These are phyloP conservation scores for Chymomyza fuscimana DNA, from an alignment of 2,888 invertebrate species.

Conservation along the genomic window DNA sequence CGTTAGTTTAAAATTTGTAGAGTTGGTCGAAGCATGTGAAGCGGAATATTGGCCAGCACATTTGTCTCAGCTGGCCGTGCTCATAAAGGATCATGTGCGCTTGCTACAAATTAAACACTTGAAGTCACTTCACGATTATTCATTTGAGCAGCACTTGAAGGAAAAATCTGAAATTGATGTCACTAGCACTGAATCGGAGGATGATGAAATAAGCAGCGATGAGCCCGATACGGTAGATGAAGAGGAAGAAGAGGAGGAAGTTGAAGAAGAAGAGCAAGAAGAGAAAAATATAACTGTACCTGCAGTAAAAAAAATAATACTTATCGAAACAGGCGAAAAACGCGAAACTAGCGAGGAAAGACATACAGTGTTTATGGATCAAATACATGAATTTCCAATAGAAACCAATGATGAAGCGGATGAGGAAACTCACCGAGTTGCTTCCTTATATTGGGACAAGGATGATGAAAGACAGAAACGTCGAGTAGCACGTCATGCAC, in stretches of 20 bases:
- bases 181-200: conserved; percentile 40
- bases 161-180: conserved; percentile 49
- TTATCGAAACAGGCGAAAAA: neutral
- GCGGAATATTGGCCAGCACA: conserved; percentile 65
- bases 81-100: conserved; percentile 56
- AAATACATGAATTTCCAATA: too few relatives aligned
- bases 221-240: conserved; percentile 40
- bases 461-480: conserved; percentile 8
- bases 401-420: neutral
- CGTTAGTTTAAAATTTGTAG: conserved; percentile 68
- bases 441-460: neutral
- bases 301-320: too few relatives aligned
- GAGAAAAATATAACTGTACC: neutral
- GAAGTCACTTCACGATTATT: conserved; percentile 56
- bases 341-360: too few relatives aligned
- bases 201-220: conserved; percentile 49
- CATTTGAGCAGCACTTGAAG: conserved; percentile 50
- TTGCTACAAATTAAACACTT: conserved; percentile 67
- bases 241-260: conserved; percentile 33
- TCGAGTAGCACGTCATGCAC: conserved; percentile 24
- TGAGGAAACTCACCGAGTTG: too few relatives aligned
- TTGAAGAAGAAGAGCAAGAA: conserved; percentile 32
- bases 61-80: conserved; percentile 54
- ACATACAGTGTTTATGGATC: neutral
- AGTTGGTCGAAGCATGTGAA: conserved; percentile 68